Base-by-base conservation (phyloP, 2,797 vertebrate genomes). In the Novumbra hubbsi region DNA sequence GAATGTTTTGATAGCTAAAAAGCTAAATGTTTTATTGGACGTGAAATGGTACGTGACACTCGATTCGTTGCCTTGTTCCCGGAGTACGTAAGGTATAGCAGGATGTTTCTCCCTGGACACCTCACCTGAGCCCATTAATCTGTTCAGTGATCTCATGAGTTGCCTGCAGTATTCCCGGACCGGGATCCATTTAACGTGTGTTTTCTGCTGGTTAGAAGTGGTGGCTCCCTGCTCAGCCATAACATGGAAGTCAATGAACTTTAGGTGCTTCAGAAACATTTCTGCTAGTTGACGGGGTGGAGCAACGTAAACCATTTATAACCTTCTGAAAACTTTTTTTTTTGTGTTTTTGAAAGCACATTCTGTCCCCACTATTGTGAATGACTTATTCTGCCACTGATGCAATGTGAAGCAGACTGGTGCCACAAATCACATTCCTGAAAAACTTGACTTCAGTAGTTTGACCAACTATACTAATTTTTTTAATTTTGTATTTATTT, bases 401-500 rank as follows among this genome's bases (percentile, higher is more conserved):
- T 68, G 55, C 68, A 49, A 52, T 41, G 41, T 72, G 73, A 3
- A 48, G 57, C 41, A 17, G 78, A 80, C 55, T 72, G 15, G 4
- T 75, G 55, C 19, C 41, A 68, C 34, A 73, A 75, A 71, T 80
- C 68, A 71, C 66, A 73, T 83, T 88, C 81, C 83, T 87, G 84
- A 64, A 81, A 77, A 74, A 84, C 80, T 86, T 86, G 81, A 78
- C 68, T 67, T n/a, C 73, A 71, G 77, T 72, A 75, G 68, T 34
- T 73, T 50, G 27, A 50, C 64, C 27, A 73, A 76, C 55, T 70
- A 19, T 72, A 62, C 45, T 16, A 74, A 66, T 72, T 73, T 72
- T 73, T 71, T 76, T 78, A 81, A 38, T 66, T 76, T 45, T 73
- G 19, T 88, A 84, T 86, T 85, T 81, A 81, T 87, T 76, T 73